Base-by-base conservation (phyloP, 2,888 invertebrate genomes). In the Pristionchus mayeri region DNA sequence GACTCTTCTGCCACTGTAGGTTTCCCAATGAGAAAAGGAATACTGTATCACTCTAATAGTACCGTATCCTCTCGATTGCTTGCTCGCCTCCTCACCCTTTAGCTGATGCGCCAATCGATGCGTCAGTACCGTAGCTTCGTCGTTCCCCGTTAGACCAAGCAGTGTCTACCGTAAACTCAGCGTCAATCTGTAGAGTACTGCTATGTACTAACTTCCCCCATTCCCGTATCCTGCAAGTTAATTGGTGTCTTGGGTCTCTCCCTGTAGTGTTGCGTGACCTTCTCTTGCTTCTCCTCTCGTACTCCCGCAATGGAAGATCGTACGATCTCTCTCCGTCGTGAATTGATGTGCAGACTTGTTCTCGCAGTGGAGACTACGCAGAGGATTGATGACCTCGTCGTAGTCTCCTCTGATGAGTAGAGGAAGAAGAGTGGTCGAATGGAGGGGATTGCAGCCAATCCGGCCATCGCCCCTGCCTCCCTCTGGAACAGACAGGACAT, bases 401-500 rank as follows among this genome's bases (percentile, higher is more conserved):
- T 67, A 67, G 16, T 67, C 30, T 67, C 60, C 60, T 30, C 27
- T 3, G 67, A 67, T 54, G n/a, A 54, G 54, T 54, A 18, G 21
- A n/a, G 54, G n/a, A 21, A 54, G 13, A 18, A 21, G 21, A 54
- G 21, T 2, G 40, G 37, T 16, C 9, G 60, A 54, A 54, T 7
- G 16, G 54, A 37, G 34, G 18, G 16, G n/a, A 34, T 87, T 93
- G 87, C 87, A 93, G 93, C 91, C 16, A 93, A 93, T 80, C 92
- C 93, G 7, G 92, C 93, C 13, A 92, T 94, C 78, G 93, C 93
- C 48, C 94, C 94, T 3, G 96, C 98, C 0, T 96, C 96, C 87
- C 97, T 99, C 96, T 99, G 99, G 99, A 99, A 98, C 0, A 95
- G 96, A 54, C 95, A 95, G 92, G 97, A 97, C 88, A 95, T 98